Percentiles rank a stretch among this genome's conserved stretches.
phyloP scores from a whole-genome alignment of 2,797 vertebrate genomes.

The Acrossocheilus fasciatus region DNA sequence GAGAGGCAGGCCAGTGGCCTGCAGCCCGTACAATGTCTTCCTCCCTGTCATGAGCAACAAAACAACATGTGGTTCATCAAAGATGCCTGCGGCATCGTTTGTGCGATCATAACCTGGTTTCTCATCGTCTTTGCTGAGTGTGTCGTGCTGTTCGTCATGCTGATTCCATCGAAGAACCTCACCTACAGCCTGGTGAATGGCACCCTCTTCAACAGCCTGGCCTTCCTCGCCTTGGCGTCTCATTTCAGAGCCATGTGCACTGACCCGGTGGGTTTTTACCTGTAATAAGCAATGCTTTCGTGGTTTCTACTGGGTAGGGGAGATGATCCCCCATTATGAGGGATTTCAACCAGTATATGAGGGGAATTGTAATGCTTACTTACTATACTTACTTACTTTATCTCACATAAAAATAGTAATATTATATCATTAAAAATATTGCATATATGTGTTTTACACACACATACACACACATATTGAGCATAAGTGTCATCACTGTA shows the following conservation, averaged over 20 bases:
- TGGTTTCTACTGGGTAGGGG: not conserved
- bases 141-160: slow-evolving; percentile 96
- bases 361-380: no score
- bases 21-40: slow-evolving; percentile 78
- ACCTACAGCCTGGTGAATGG: slow-evolving; percentile 92
- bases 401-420: not conserved
- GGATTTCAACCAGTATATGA: not conserved
- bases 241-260: slow-evolving; percentile 98
- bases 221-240: slow-evolving; percentile 94
- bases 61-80: slow-evolving; percentile 97
- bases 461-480: not conserved
- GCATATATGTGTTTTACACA: not conserved
- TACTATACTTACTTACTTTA: not conserved
- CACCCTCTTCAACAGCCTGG: slow-evolving; percentile 90
- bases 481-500: not conserved
- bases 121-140: slow-evolving; percentile 97
- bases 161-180: slow-evolving; percentile 92
- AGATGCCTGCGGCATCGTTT: slow-evolving; percentile 95
- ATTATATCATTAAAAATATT: not conserved
- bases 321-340: not conserved
- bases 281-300: not conserved
- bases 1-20: slow-evolving; percentile 85
- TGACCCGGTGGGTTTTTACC: slow-evolving; percentile 89
- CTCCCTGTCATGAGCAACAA: slow-evolving; percentile 77
- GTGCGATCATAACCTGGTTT: slow-evolving; percentile 93